Evolutionary conservation across 2,797 vertebrate genomes (phyloP), one percentile per base, ranked within the genome.

Genomic region (Delichon dasypus): DNA sequence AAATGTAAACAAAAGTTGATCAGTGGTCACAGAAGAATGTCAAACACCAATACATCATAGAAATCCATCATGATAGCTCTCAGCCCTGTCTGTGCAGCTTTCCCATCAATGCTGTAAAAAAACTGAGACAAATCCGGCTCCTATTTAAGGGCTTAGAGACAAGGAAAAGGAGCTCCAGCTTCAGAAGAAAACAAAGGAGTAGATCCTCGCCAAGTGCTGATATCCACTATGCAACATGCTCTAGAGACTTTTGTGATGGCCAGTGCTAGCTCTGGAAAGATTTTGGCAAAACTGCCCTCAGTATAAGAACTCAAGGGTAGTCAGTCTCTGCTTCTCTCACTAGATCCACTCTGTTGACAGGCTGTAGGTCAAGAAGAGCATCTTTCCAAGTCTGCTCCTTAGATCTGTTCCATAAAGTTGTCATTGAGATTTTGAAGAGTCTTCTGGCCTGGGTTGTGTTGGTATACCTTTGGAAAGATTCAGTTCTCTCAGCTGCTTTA

Each of bases 1-100:
- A 67, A 95, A 92, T 53, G 36, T 64, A 92, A 96, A 78, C 73
- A 84, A 72, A 87, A 92, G 40, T 51, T 79, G 89, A 15, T 47
- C 51, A 3, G 8, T 1, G 6, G 79, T 92, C 44, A 78, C 26
- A 72, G 75, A 89, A 85, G 47, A 85, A 85, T 75, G 78, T 83
- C 1, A 0, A 85, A 60, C 27, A 76, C 4, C 34, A 85, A 27
- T 51, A 73, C 75, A 80, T 81, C 65, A 51, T 47, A 55, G 71
- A 93, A 16, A 25, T 88, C 16, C n/a, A 85, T 20, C 36, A 25
- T 38, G 60, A 62, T 51, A 73, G 11, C 29, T 85, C 53, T 85
- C 48, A 57, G 21, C 18, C 70, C 34, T 32, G 42, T 47, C 21
- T 85, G 10, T 48, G 57, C 18, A 85, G 19, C 5, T 88, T 93